phyloP scores from a whole-genome alignment of 2,797 vertebrate genomes.

The Sardinella longiceps region DNA sequence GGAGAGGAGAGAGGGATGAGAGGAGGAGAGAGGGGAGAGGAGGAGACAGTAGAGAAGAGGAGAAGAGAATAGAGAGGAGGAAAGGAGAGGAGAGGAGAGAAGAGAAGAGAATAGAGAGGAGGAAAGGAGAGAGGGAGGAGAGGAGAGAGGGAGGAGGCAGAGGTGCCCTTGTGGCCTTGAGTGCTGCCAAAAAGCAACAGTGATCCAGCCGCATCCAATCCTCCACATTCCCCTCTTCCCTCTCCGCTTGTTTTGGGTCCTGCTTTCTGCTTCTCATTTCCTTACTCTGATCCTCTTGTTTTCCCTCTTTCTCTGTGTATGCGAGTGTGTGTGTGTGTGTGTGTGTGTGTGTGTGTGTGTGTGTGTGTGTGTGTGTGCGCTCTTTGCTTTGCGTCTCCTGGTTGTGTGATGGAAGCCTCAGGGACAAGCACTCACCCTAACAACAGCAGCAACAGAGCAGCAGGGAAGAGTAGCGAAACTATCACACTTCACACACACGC shows the following conservation, averaged over 20 bases:
- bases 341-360: no score
- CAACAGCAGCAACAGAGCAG: background rate
- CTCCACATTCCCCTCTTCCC: background rate
- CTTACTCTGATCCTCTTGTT: background rate
- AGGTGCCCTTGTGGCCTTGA: conserved; percentile 18
- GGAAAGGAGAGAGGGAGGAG: background rate
- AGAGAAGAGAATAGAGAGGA: background rate
- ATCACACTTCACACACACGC: conserved; percentile 28
- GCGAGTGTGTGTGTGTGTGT: no score
- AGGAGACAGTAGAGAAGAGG: background rate
- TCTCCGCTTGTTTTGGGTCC: background rate
- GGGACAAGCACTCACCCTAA: background rate
- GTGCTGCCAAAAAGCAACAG: background rate
- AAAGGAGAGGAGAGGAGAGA: background rate
- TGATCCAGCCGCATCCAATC: background rate
- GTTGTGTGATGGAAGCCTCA: background rate
- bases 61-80: background rate
- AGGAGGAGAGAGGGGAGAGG: background rate
- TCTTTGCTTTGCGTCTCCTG: background rate
- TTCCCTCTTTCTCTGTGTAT: background rate
- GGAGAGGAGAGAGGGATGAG: background rate
- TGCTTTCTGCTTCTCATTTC: conserved; percentile 12
- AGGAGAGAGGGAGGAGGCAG: background rate
- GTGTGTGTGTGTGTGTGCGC: conserved; percentile 30
- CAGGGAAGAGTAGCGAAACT: background rate